Conservation (phyloP, 2,797 vertebrate species). For the Vultur gryphus region DNA sequence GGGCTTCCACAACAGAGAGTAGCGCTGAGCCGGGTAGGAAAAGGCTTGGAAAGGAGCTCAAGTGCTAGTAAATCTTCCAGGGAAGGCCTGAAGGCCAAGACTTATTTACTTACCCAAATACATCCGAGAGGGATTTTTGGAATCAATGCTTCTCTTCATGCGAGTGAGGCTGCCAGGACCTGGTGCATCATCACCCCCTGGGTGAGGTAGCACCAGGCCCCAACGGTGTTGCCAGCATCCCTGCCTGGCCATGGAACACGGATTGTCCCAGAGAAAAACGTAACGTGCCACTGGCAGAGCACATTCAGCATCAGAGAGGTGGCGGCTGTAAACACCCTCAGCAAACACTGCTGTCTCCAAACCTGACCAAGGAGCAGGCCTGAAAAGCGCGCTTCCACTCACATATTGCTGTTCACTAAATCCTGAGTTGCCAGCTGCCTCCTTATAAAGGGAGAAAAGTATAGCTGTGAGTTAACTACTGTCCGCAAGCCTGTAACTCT, state of each 20-base stretch:
- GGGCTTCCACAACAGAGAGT: neutral
- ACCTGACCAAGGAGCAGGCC: neutral
- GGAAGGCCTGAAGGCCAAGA: neutral
- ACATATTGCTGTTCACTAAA: neutral
- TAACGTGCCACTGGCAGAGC: neutral
- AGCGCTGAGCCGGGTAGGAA: neutral
- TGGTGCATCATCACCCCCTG: neutral
- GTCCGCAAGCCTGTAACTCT: neutral
- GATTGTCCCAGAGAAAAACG: neutral
- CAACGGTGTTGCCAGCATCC: neutral
- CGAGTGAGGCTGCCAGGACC: neutral
- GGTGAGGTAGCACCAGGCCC: neutral
- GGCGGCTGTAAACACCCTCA: neutral
- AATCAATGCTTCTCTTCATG: accelerated
- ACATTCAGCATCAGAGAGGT: neutral
- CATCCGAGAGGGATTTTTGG: neutral
- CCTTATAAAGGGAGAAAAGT: neutral
- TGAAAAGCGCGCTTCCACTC: neutral
- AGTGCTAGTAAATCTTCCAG: neutral
- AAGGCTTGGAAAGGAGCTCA: neutral
- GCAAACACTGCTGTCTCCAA: neutral
- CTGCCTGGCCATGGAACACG: neutral
- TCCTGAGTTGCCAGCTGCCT: neutral
- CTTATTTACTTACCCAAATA: neutral
- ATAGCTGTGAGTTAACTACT: neutral